Conservation (phyloP, 2,888 invertebrate genomes). For the Caenorhabditis japonica region DNA sequence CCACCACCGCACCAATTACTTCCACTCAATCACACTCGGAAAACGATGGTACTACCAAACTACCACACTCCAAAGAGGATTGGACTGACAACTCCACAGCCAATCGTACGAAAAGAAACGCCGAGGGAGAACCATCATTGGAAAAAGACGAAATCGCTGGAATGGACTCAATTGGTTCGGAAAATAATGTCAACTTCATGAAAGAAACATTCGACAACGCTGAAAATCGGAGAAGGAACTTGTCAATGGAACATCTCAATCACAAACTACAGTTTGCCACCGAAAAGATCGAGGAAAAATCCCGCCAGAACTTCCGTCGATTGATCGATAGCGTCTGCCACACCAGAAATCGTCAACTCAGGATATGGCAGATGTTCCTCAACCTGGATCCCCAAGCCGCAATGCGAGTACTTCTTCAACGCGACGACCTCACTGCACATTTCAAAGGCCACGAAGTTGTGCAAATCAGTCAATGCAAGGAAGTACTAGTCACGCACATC, state of each 20-base stretch:
- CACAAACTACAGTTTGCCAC: slow-evolving; percentile 2
- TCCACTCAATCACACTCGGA: too few species aligned
- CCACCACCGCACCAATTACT: too few species aligned
- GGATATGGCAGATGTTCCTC: slow-evolving; percentile 14
- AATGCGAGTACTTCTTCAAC: slow-evolving; percentile 4
- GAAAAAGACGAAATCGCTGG: slow-evolving; percentile 1
- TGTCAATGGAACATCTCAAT: neutral
- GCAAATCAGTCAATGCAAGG: neutral
- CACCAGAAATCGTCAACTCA: slow-evolving; percentile 8
- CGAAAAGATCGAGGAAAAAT: neutral
- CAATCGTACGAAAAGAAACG: neutral
- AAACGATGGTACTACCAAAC: too few species aligned
- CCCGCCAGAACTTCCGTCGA: slow-evolving; percentile 5
- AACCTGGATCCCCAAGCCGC: slow-evolving; percentile 14
- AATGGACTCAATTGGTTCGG: neutral
- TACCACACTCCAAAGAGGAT: slow-evolving; percentile 1
- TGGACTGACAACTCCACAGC: neutral
- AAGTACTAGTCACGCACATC: neutral
- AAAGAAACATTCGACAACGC: slow-evolving; percentile 4
- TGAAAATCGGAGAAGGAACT: slow-evolving; percentile 4
- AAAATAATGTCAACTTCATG: slow-evolving; percentile 6
- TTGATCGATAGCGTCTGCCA: slow-evolving; percentile 6
- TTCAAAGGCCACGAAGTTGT: slow-evolving; percentile 11
- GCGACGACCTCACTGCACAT: slow-evolving; percentile 3
- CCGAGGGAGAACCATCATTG: neutral